Conservation (phyloP, 2,797 vertebrate genomes). For the Falco novaeseelandiae region DNA sequence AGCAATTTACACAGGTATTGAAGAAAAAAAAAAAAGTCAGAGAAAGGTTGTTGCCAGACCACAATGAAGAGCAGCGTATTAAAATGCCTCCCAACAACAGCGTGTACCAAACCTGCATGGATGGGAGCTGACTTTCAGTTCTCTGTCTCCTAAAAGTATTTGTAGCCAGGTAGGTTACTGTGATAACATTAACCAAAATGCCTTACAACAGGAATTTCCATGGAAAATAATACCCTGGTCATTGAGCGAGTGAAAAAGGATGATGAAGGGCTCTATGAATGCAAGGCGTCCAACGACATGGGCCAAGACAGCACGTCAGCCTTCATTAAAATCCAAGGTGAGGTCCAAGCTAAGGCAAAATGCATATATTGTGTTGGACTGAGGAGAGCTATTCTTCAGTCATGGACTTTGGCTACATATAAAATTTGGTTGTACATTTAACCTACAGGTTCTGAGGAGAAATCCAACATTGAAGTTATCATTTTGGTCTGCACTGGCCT, state of each 20-base stretch:
- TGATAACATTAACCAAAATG: background rate
- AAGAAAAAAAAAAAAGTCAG: background rate
- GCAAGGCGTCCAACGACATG: conserved; percentile 82
- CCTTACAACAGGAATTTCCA: conserved; percentile 83
- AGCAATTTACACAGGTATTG: background rate
- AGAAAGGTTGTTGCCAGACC: background rate
- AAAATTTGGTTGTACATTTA: background rate
- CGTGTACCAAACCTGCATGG: fast-evolving
- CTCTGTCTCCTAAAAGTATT: background rate
- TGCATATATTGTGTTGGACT: fast-evolving
- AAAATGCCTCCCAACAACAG: background rate
- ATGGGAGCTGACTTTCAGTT: background rate
- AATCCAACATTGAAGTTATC: conserved; percentile 90
- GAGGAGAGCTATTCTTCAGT: background rate
- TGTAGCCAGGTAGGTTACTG: background rate
- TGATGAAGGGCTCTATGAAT: conserved; percentile 90
- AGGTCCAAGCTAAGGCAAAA: conserved; percentile 3
- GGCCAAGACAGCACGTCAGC: conserved; percentile 84
- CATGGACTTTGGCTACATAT: background rate
- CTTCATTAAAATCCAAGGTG: conserved; percentile 85
- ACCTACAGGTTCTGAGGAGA: conserved; percentile 85
- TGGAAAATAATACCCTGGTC: conserved; percentile 79
- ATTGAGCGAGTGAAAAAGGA: conserved; percentile 93
- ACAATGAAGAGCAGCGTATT: background rate
- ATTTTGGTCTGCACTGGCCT: conserved; percentile 91